Conservation (phyloP, 37 sponge, comb jelly and placozoan species). For the Spongia lamella region DNA sequence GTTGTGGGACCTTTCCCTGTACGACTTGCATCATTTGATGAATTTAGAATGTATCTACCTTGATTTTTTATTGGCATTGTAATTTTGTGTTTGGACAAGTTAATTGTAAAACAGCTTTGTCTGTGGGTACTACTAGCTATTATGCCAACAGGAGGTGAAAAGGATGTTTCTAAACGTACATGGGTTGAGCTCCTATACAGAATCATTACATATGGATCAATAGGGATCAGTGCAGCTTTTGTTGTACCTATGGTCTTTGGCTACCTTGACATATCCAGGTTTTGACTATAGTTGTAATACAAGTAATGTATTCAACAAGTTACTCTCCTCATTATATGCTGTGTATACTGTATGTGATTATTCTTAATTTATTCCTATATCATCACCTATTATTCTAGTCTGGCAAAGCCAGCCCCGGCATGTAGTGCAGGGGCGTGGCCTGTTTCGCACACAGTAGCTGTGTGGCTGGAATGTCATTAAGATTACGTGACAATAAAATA, state of each 20-base stretch:
- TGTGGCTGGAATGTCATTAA: too few species aligned
- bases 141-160: slow-evolving; percentile 79
- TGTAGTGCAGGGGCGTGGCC: too few species aligned
- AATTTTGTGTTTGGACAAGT: slow-evolving; percentile 66
- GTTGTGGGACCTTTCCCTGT: slow-evolving; percentile 46
- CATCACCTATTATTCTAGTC: too few species aligned
- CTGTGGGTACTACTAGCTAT: slow-evolving; percentile 78
- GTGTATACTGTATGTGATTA: too few species aligned
- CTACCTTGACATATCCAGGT: slow-evolving; percentile 40
- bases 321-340: too few species aligned
- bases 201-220: slow-evolving; percentile 70
- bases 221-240: slow-evolving; percentile 69
- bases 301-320: too few species aligned
- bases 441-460: too few species aligned
- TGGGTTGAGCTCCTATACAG: slow-evolving; percentile 88
- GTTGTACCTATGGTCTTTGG: slow-evolving; percentile 43
- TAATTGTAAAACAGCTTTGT: slow-evolving; percentile 79
- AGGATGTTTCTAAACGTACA: slow-evolving; percentile 65
- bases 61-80: slow-evolving; percentile 75
- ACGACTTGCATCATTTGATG: slow-evolving; percentile 32
- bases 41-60: slow-evolving; percentile 37
- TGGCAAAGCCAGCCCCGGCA: too few species aligned
- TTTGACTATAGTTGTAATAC: too few species aligned
- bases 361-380: too few species aligned
- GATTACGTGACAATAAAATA: too few species aligned